Conservation (phyloP, 2,113 vertebrate genomes). For the Gymnogyps californianus region DNA sequence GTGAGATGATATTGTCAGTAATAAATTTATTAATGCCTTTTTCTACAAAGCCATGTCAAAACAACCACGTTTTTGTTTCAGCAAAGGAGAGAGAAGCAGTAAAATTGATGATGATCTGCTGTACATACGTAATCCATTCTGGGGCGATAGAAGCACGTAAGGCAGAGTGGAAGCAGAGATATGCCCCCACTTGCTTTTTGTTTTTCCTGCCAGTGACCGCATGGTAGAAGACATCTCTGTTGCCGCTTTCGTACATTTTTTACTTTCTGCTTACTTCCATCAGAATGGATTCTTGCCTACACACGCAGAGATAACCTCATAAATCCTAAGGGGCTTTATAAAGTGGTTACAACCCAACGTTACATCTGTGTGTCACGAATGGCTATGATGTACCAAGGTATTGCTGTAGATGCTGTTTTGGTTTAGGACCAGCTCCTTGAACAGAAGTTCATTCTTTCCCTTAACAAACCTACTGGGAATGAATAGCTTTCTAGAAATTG, state of each 20-base stretch:
- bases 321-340: not conserved
- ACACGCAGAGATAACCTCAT: rapidly evolving
- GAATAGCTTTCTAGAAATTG: not conserved
- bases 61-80: not conserved
- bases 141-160: not conserved
- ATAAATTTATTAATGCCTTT: not conserved
- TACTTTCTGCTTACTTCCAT: not conserved
- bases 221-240: not conserved
- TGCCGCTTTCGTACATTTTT: not conserved
- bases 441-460: not conserved
- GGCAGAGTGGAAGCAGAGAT: not conserved
- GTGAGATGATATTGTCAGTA: not conserved
- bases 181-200: not conserved
- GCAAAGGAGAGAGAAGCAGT: not conserved
- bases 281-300: too few species aligned
- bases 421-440: not conserved
- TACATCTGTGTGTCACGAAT: not conserved
- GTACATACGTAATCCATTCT: not conserved
- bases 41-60: not conserved
- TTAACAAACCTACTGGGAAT: not conserved
- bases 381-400: not conserved
- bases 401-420: not conserved
- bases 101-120: not conserved
- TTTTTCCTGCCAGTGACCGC: not conserved
- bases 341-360: not conserved